Base-by-base conservation (phyloP, 2,113 vertebrate genomes). In the Desmodus rotundus region DNA sequence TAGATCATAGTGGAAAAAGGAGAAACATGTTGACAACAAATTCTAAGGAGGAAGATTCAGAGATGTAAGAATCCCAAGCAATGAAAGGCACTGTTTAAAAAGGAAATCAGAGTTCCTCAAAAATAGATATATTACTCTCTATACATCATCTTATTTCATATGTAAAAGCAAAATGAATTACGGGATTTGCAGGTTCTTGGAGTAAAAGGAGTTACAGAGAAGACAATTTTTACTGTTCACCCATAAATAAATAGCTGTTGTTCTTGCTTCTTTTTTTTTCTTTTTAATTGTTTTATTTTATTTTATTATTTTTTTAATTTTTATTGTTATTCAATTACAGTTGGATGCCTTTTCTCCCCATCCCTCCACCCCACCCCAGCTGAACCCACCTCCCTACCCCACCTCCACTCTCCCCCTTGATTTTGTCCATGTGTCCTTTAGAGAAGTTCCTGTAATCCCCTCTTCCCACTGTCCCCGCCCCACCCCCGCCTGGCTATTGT, bases 171-270 rank as follows among this genome's bases (percentile, higher is more conserved):
- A 96, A 93, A 72, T 87, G 87, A 91, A 74, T 63, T 74, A 43
- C 28, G 74, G 15, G 38, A 58, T 22, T 67, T 84, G 31, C 91
- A 36, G 82, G 31, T 31, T 93, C 88, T 87, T 95, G 74, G 83
- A 78, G 50, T 93, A 74, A 92, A 93, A 95, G 80, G 81, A 98
- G 72, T 96, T 96, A 94, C 65, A 92, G 89, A 91, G 73, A 97
- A 97, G 78, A 93, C 78, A 93, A 78, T 83, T 98, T 97, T 73
- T 97, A 87, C 94, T 93, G 84, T 93, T 97, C 95, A 43, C 74
- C 38, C 76, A 97, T 97, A 95, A 97, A 90, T 92, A 97, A 98
- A 96, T 95, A 97, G 96, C 31, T 97, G 86, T 93, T 96, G 94
- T 89, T 84, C 82, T 89, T 96, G 94, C 86, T 96, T 97, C 77